phyloP scores from a whole-genome alignment of 2,888 invertebrate genomes.

The Oscheius onirici region DNA sequence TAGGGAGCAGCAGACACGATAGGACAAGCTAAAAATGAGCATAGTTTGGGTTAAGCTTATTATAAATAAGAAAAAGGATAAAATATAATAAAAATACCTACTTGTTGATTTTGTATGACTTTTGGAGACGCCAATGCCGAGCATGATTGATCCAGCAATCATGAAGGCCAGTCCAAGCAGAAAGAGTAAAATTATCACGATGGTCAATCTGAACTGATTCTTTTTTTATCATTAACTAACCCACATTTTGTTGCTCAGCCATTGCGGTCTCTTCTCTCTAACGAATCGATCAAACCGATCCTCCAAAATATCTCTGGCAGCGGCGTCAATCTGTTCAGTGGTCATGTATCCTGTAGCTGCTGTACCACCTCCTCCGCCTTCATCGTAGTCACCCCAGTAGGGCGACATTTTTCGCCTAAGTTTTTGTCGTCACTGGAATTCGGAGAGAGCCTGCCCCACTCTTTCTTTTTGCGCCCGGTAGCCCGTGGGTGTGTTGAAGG shows the following conservation, averaged over 20 bases:
- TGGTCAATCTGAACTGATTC: background rate
- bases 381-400: conserved; percentile 1
- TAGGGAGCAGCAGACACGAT: conserved; percentile 6
- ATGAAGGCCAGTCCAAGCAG: conserved; percentile 38
- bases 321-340: background rate
- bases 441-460: too few relatives aligned
- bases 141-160: conserved; percentile 48
- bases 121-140: conserved; percentile 46
- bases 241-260: conserved; percentile 6
- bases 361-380: background rate
- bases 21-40: background rate
- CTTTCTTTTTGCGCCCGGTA: too few relatives aligned
- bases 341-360: too few relatives aligned
- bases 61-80: too few relatives aligned
- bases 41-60: background rate
- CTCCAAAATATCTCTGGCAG: background rate
- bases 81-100: too few relatives aligned
- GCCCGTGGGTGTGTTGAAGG: too few relatives aligned
- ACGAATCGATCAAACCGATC: background rate
- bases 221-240: background rate
- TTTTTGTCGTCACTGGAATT: too few relatives aligned
- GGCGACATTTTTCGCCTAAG: background rate
- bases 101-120: conserved; percentile 19
- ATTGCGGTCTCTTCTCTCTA: background rate
- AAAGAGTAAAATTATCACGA: conserved; percentile 27